Conservation (phyloP, 2,888 invertebrate species). For the Autographa pulchrina region DNA sequence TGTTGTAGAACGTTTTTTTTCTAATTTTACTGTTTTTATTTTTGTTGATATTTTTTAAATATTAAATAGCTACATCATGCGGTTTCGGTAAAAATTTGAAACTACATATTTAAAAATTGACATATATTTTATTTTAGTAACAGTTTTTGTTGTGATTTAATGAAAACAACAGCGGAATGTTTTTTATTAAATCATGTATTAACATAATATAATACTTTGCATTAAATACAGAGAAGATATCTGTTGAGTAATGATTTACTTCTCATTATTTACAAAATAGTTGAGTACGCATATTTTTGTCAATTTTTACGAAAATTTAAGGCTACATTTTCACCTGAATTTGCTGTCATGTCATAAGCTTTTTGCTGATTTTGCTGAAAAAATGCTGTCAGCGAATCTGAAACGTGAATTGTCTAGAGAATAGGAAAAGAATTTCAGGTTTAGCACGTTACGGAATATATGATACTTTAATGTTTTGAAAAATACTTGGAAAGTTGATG, state of each 20-base stretch:
- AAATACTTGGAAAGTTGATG: neutral
- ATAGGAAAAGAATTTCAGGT: conserved; percentile 4
- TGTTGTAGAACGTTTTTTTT: neutral
- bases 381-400: conserved; percentile 2
- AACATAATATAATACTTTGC: no score
- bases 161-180: no score
- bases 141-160: no score
- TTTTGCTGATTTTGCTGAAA: conserved; percentile 4
- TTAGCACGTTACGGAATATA: neutral
- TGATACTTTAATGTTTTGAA: neutral
- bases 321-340: neutral
- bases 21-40: neutral
- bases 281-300: neutral
- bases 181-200: no score
- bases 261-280: neutral
- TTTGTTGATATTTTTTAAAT: no score
- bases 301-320: neutral
- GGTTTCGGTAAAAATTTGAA: neutral
- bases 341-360: neutral
- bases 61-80: no score
- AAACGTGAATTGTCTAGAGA: neutral
- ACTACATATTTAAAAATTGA: no score
- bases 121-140: no score
- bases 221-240: no score
- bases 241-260: neutral